Evolutionary conservation across 2,888 invertebrate genomes (phyloP), one percentile per base, ranked within the genome.

Genomic region (Amiota minor): DNA sequence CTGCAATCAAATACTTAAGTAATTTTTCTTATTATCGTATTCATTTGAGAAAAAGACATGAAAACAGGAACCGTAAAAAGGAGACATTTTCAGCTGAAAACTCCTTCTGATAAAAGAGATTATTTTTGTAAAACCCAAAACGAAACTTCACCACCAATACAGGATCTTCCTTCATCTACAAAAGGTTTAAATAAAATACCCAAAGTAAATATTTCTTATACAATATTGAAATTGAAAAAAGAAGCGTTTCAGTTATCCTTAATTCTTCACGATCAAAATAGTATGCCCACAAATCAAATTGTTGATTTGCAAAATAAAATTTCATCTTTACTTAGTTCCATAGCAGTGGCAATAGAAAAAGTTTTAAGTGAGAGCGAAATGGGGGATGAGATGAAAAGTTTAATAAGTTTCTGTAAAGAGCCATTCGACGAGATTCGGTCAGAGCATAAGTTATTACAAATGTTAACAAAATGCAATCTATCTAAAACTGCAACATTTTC

Each of bases 361-460:
- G 18, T 67, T 45, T 47, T 67, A 14, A n/a, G n/a, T 12, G n/a
- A 14, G 14, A 46, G 47, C 49, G 35, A 73, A 70, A 9, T 73
- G 49, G n/a, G 65, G 20, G 49, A 70, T 50, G 74, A 72, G 49
- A 50, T 70, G 6, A 46, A 18, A 45, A 68, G 45, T 68, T n/a
- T 76, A 45, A 47, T 76, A 61, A 16, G 71, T 20, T 74, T 74
- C 73, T 74, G 74, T 68, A 74, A 74, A 67, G 49, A 74, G 71
- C 71, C 69, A 61, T 76, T 76, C 55, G 53, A 73, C 70, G 72
- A 76, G 45, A 73, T 76, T 35, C 70, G 62, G 55, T 75, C 75
- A 56, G 75, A 73, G 55, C 70, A 75, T 65, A 53, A 70, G 1
- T 56, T 76, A 23, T 69, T 76, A 14, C 72, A 76, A 73, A 68